A percentile compares a stretch with the other conserved stretches of the same genome.
phyloP scores from a whole-genome alignment of 2,888 invertebrate species.

The Agrochola lota region DNA sequence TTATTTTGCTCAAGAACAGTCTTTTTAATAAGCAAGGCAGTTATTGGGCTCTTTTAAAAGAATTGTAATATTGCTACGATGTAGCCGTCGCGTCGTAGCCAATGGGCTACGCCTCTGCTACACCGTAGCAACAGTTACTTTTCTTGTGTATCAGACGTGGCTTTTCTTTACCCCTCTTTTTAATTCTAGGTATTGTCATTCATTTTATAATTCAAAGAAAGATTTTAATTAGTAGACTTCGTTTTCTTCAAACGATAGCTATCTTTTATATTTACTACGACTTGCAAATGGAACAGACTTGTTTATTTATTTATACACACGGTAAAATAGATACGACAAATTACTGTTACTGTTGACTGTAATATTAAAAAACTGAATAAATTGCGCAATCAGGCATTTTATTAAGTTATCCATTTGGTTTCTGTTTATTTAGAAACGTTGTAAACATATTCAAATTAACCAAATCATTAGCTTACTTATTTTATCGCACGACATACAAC shows the following conservation, averaged over 20 bases:
- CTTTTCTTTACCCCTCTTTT: neutral
- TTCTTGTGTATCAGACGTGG: neutral
- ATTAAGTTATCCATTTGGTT: neutral
- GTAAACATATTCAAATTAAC: neutral
- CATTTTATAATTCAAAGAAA: neutral
- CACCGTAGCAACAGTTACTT: conserved; percentile 17
- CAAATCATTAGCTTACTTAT: neutral
- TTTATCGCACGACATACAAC: neutral
- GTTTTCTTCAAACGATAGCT: neutral
- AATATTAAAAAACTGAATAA: too few relatives aligned
- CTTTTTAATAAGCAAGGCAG: neutral
- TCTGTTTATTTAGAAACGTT: neutral
- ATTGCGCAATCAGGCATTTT: too few relatives aligned
- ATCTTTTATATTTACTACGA: neutral
- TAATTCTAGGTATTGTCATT: neutral
- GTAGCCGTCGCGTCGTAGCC: conserved; percentile 8
- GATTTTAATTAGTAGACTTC: neutral
- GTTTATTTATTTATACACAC: neutral
- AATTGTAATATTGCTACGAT: conserved; percentile 15
- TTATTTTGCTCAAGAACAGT: neutral
- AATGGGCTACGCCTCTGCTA: conserved; percentile 8
- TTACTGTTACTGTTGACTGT: too few relatives aligned
- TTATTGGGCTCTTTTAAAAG: neutral
- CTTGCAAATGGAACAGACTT: neutral
- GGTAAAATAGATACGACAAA: too few relatives aligned